Conservation (phyloP, 2,797 vertebrate genomes). For the Sciurus carolinensis region DNA sequence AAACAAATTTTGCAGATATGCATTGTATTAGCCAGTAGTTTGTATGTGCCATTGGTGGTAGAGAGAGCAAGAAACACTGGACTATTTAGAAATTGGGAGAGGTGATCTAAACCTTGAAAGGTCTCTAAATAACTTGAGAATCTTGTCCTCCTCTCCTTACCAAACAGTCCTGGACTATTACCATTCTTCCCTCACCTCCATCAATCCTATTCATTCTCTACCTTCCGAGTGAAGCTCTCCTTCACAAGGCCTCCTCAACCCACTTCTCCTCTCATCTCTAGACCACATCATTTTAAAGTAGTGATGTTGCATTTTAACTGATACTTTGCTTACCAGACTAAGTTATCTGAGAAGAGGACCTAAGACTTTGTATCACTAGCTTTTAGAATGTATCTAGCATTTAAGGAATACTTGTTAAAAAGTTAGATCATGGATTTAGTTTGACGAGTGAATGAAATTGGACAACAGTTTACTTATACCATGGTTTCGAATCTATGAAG, state of each 20-base stretch:
- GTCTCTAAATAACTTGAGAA: not conserved
- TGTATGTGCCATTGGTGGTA: not conserved
- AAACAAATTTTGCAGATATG: conserved; percentile 27
- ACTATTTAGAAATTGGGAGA: not conserved
- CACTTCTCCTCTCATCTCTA: not conserved
- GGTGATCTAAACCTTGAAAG: not conserved
- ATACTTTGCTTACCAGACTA: not conserved
- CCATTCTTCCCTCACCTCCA: not conserved
- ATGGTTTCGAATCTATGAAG: not conserved
- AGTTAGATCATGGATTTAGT: not conserved
- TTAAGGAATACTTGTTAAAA: not conserved
- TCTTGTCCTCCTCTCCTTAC: not conserved
- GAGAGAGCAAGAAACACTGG: not conserved
- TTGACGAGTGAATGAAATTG: conserved; percentile 37
- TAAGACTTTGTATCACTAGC: not conserved
- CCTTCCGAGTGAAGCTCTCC: not conserved
- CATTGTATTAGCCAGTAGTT: conserved; percentile 5
- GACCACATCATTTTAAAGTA: not conserved
- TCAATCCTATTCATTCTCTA: not conserved
- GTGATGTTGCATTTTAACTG: not conserved
- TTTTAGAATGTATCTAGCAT: not conserved
- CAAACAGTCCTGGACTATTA: not conserved
- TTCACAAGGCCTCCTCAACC: not conserved
- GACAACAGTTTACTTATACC: conserved; percentile 38
- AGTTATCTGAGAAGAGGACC: not conserved